phyloP scores from a whole-genome alignment of 30 jellyfish, hydroid and myxozoan genomes.

The Aurelia sp. region DNA sequence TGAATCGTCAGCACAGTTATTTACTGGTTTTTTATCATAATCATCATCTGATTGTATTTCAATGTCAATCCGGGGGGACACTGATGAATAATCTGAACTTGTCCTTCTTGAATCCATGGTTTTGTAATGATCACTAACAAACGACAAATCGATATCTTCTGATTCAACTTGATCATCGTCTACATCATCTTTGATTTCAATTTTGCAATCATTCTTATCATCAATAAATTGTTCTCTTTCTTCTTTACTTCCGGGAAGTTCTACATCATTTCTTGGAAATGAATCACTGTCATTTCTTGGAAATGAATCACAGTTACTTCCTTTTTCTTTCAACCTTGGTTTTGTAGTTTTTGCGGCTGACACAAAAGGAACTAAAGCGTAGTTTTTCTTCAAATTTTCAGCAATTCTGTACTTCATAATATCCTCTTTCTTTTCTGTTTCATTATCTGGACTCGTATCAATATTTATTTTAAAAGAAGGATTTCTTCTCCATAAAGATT shows the following conservation, averaged over 20 bases:
- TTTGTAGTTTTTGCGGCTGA: neutral
- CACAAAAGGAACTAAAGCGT: constrained; percentile 29
- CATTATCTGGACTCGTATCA: constrained; percentile 18
- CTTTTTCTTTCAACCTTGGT: neutral
- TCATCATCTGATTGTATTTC: neutral
- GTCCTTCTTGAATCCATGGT: neutral
- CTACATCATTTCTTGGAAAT: neutral
- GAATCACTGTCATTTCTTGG: neutral
- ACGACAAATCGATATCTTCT: neutral
- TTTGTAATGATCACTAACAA: neutral
- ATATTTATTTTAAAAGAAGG: constrained; percentile 25
- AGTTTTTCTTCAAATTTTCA: neutral
- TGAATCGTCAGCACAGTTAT: neutral
- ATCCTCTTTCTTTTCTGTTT: neutral
- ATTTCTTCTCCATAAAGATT: constrained; percentile 31
- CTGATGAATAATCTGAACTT: neutral
- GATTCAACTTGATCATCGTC: neutral
- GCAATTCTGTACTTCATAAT: constrained; percentile 1
- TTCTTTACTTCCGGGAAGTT: neutral
- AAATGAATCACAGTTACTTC: neutral
- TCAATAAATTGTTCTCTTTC: neutral
- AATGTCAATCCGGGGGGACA: constrained; percentile 4
- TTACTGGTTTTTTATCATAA: neutral
- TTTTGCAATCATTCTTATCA: neutral
- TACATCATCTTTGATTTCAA: constrained; percentile 1